These are phyloP conservation scores for Gobionotothen gibberifrons DNA, from an alignment of 2,797 vertebrate species.

Conservation along the genomic window DNA sequence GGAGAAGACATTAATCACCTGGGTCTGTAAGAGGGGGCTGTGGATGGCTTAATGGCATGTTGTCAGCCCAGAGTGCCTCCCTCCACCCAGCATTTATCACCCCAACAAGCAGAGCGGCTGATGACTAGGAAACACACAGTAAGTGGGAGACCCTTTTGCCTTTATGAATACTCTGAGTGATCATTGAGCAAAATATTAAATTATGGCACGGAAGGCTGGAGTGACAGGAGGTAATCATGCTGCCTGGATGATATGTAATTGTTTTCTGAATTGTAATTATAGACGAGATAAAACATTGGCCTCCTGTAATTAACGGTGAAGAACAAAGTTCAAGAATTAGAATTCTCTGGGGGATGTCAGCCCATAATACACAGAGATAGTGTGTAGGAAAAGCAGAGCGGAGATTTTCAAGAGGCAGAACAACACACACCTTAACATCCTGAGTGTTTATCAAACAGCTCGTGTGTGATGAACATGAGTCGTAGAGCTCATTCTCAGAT, in stretches of 20 bases:
- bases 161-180: slow-evolving; percentile 73
- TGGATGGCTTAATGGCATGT: slow-evolving; percentile 63
- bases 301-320: slow-evolving; percentile 65
- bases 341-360: slow-evolving; percentile 62
- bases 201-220: slow-evolving; percentile 64
- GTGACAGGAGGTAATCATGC: slow-evolving; percentile 75
- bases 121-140: slow-evolving; percentile 66
- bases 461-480: slow-evolving; percentile 51
- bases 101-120: slow-evolving; percentile 66
- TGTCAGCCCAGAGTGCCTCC: slow-evolving; percentile 65
- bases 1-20: slow-evolving; percentile 70
- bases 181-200: slow-evolving; percentile 76
- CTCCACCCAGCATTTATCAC: slow-evolving; percentile 67
- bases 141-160: slow-evolving; percentile 67
- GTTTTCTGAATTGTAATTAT: slow-evolving; percentile 80
- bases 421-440: slow-evolving; percentile 44
- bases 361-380: slow-evolving; percentile 40
- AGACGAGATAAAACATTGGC: slow-evolving; percentile 69
- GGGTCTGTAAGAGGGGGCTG: slow-evolving; percentile 57
- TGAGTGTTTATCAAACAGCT: slow-evolving; percentile 43
- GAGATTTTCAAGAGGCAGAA: slow-evolving; percentile 48
- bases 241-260: slow-evolving; percentile 74
- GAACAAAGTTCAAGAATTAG: slow-evolving; percentile 73
- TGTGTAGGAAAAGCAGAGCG: slow-evolving; percentile 36
- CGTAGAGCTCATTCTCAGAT: slow-evolving; percentile 20